A percentile compares a stretch with the other conserved stretches of the same genome.
These are phyloP conservation scores for Oreochromis tanganicae DNA, from an alignment of 2,113 vertebrate species.

Conservation along the genomic window DNA sequence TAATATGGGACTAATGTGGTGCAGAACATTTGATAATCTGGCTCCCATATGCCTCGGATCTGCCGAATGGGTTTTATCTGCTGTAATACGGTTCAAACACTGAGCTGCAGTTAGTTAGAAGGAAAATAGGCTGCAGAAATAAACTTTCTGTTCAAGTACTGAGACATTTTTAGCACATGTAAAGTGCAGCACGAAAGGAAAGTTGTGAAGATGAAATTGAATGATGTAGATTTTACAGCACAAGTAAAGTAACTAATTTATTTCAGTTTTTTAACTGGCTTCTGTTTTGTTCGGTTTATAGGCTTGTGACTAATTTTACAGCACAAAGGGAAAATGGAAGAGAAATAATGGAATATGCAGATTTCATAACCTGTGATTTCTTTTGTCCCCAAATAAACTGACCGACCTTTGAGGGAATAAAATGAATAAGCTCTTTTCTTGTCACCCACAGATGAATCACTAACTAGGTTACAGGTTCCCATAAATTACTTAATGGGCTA, in stretches of 20 bases:
- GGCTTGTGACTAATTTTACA: not conserved
- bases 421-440: constrained; percentile 42
- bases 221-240: not conserved
- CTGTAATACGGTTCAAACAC: constrained; percentile 38
- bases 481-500: constrained; percentile 54
- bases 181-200: not conserved
- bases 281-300: not conserved
- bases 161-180: not conserved
- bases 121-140: constrained; percentile 6
- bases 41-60: constrained; percentile 54
- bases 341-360: constrained; percentile 24
- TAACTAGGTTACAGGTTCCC: constrained; percentile 53
- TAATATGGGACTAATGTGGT: constrained; percentile 64
- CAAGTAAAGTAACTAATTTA: not conserved
- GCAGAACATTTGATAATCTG: constrained; percentile 64
- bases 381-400: constrained; percentile 2
- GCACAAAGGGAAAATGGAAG: not conserved
- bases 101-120: constrained; percentile 13
- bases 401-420: not conserved
- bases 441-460: constrained; percentile 19
- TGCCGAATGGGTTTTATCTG: constrained; percentile 55
- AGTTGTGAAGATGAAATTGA: not conserved
- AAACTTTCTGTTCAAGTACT: constrained; percentile 1
- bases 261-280: not conserved
- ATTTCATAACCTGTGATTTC: constrained; percentile 17